phyloP scores from a whole-genome alignment of 2,797 vertebrate species.

The Melanotaenia boesemani region DNA sequence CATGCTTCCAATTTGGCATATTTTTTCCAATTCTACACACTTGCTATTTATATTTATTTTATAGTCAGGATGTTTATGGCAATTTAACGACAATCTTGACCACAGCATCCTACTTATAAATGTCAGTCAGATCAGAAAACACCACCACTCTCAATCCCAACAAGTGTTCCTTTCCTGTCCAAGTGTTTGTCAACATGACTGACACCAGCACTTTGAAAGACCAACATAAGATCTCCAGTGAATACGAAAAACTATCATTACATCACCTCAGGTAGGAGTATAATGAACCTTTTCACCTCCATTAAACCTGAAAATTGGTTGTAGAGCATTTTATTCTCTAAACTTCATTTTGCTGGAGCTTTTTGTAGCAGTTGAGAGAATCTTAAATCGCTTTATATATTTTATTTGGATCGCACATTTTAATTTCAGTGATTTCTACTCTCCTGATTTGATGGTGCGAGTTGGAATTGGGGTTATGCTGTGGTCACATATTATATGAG shows the following conservation, averaged over 20 bases:
- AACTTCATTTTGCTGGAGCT: slow-evolving; percentile 60
- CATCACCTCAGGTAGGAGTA: slow-evolving; percentile 60
- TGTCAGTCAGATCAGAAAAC: slow-evolving; percentile 30
- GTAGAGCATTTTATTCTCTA: slow-evolving; percentile 64
- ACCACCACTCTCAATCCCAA: slow-evolving; percentile 11
- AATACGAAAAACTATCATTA: slow-evolving; percentile 58
- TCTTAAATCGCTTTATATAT: slow-evolving; percentile 57
- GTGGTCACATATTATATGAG: slow-evolving; percentile 68
- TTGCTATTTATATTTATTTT: not conserved
- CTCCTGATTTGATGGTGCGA: slow-evolving; percentile 59
- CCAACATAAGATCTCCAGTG: slow-evolving; percentile 42
- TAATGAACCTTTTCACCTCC: slow-evolving; percentile 73
- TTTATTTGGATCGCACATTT: slow-evolving; percentile 62
- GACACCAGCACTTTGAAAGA: slow-evolving; percentile 41
- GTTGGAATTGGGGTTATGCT: slow-evolving; percentile 69
- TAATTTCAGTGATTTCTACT: slow-evolving; percentile 66
- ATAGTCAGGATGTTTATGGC: not conserved
- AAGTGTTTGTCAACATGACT: slow-evolving; percentile 53
- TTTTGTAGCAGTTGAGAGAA: slow-evolving; percentile 58
- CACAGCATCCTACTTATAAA: slow-evolving; percentile 7
- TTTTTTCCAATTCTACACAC: not conserved
- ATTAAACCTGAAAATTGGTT: slow-evolving; percentile 75
- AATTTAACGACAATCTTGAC: not conserved
- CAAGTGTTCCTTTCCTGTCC: slow-evolving; percentile 6
- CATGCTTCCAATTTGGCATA: not conserved